Evolutionary conservation across 2,113 vertebrate species (phyloP), one percentile per base, ranked within the genome.

Genomic region (Bos javanicus): DNA sequence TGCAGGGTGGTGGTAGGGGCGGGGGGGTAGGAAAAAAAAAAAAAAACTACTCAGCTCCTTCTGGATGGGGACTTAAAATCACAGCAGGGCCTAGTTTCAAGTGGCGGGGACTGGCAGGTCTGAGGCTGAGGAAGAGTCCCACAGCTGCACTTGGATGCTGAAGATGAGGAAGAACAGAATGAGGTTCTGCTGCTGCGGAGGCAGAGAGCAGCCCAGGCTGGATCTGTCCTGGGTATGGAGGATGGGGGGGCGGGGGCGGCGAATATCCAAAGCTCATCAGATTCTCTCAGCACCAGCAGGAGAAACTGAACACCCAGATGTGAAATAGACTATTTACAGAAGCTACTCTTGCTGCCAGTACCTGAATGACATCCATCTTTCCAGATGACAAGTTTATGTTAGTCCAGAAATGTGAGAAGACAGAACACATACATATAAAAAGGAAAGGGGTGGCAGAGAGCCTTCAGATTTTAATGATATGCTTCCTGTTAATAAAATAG

Each of bases 321-420:
- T 94, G 91, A 60, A 78, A 71, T 26, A 25, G 64, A 13, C 87
- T 96, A 86, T 36, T 60, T 97, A 76, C 96, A 97, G 89, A 89
- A 97, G 94, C 80, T 25, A 26, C 92, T 90, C 93, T 83, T 83
- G 87, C 86, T 94, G 93, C 94, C 97, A 93, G 28, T 33, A 78
- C 91, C 90, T 90, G 96, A 96, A 74, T 64, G 95, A 90, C 97
- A 98, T 92, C 92, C 50, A 19, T 81, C 94, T 92, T 85, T 88
- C 84, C 71, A 33, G 81, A 0, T 36, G 83, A 91, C 67, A 95
- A 88, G 8, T 87, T 19, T 62, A 33, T 7, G 15, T 80, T 71
- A 23, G 33, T 93, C 89, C 46, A 94, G 97, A 92, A 97, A 97
- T 84, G 52, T 46, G 15, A 78, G 84, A 97, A 87, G 48, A 94